Percentiles rank a stretch among this genome's conserved stretches.
Conservation (phyloP, 1,140 invertebrate genomes). For the Listronotus bonariensis region DNA sequence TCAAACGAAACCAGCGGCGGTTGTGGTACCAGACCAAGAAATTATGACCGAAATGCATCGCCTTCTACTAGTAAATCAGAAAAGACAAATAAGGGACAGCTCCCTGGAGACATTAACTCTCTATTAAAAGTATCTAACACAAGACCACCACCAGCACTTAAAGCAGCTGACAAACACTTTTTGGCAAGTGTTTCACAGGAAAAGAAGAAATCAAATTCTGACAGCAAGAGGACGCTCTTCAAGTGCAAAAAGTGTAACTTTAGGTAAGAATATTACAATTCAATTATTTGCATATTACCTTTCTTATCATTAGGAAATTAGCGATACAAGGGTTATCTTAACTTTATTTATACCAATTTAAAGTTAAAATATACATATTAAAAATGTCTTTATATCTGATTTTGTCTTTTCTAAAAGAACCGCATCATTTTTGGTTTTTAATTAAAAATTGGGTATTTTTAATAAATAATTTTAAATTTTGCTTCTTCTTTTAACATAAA, state of each 20-base stretch:
- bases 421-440: too few species aligned
- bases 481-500: too few species aligned
- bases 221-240: slow-evolving; percentile 67
- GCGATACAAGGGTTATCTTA: too few species aligned
- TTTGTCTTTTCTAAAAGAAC: too few species aligned
- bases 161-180: slow-evolving; percentile 46
- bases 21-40: slow-evolving; percentile 49
- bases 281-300: neutral
- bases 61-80: slow-evolving; percentile 55
- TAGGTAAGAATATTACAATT: slow-evolving; percentile 61
- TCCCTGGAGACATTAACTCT: slow-evolving; percentile 51
- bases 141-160: slow-evolving; percentile 46
- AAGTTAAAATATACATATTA: too few species aligned
- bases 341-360: too few species aligned
- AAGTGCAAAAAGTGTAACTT: slow-evolving; percentile 86
- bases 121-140: slow-evolving; percentile 36
- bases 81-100: slow-evolving; percentile 55
- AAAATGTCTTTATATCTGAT: too few species aligned
- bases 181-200: slow-evolving; percentile 41
- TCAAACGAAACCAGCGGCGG: slow-evolving; percentile 52
- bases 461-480: too few species aligned
- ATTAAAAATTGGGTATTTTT: too few species aligned
- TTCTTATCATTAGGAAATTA: too few species aligned
- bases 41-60: slow-evolving; percentile 38
- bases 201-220: slow-evolving; percentile 45